A percentile compares a stretch with the other conserved stretches of the same genome.
Evolutionary conservation across 2,113 vertebrate genomes (phyloP).

Genomic region (Prionailurus bengalensis): DNA sequence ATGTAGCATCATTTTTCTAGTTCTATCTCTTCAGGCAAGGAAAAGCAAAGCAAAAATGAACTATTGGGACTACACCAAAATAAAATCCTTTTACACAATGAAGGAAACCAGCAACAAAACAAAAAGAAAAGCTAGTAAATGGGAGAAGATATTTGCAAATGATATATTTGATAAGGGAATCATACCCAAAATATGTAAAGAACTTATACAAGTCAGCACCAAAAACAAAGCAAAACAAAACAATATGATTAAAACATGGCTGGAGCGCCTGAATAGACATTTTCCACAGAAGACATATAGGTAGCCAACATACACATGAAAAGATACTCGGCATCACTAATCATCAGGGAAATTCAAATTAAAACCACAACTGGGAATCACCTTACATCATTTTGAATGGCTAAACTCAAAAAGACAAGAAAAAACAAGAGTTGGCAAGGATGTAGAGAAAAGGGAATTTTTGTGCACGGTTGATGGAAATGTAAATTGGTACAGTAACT

Average conservation of each 20-base stretch:
- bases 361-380: neutral
- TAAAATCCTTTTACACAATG: neutral
- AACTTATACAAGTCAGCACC: neutral
- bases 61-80: neutral
- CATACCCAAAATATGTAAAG: neutral
- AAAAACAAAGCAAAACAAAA: neutral
- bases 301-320: neutral
- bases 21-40: neutral
- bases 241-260: neutral
- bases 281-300: neutral
- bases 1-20: neutral
- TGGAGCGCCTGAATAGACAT: neutral
- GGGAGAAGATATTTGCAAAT: neutral
- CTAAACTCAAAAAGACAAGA: neutral
- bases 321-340: neutral
- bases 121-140: neutral
- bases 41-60: neutral
- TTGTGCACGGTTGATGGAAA: neutral
- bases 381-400: neutral
- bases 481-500: neutral
- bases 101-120: neutral
- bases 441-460: neutral
- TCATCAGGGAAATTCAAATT: neutral
- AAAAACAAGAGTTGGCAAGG: neutral
- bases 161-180: neutral